These are phyloP conservation scores for Marronus borbonicus DNA, from an alignment of 2,888 invertebrate genomes.

Conservation along the genomic window DNA sequence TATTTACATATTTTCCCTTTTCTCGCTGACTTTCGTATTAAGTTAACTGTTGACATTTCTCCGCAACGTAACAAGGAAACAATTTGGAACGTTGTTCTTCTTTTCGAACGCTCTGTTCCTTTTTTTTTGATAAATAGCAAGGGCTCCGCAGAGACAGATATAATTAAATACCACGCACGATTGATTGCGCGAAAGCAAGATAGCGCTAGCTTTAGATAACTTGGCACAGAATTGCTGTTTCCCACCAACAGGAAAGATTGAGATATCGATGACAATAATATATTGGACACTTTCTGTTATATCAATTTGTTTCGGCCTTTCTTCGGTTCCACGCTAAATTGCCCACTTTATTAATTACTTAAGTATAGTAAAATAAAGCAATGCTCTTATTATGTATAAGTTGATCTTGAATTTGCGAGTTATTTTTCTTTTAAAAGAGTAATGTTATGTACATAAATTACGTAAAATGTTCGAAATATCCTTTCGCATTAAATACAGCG, in stretches of 20 bases:
- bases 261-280: conserved; percentile 41
- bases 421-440: no score
- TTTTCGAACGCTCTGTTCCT: conserved; percentile 30
- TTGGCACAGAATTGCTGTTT: conserved; percentile 28
- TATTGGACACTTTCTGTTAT: conserved; percentile 37
- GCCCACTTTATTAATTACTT: conserved; percentile 28
- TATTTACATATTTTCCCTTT: conserved; percentile 22
- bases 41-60: conserved; percentile 32
- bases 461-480: no score
- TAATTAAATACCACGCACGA: conserved; percentile 55
- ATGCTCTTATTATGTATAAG: not conserved
- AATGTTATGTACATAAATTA: no score
- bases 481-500: no score
- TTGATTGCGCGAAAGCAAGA: conserved; percentile 53
- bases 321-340: not conserved
- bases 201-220: conserved; percentile 37
- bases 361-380: not conserved
- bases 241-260: not conserved
- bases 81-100: not conserved
- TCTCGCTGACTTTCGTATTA: not conserved
- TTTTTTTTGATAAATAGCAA: conserved; percentile 54
- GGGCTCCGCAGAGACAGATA: conserved; percentile 50
- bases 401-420: no score
- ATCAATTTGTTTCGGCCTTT: conserved; percentile 36
- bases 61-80: not conserved